phyloP scores from a whole-genome alignment of 2,113 vertebrate species.

The Corapipo altera region DNA sequence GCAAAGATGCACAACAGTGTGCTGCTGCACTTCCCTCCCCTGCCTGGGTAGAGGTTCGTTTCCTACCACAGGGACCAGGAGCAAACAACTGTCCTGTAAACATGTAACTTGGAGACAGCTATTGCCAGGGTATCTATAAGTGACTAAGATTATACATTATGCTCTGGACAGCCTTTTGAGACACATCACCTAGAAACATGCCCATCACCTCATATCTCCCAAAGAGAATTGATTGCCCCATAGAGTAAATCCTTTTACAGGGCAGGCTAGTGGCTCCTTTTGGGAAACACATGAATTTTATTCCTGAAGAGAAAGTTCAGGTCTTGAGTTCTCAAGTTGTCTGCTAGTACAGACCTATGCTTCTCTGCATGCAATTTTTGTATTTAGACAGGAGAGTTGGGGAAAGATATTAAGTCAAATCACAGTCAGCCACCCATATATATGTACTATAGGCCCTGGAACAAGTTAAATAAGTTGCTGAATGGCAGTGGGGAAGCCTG shows the following conservation, averaged over 20 bases:
- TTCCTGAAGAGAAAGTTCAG: neutral
- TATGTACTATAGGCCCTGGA: neutral
- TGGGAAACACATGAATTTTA: neutral
- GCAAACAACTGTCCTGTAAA: neutral
- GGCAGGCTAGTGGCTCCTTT: neutral
- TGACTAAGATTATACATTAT: fast-evolving
- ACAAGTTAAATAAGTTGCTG: neutral
- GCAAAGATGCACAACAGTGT: neutral
- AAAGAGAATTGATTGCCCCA: neutral
- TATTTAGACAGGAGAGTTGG: neutral
- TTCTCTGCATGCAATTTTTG: neutral
- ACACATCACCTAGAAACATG: neutral
- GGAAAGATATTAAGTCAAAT: neutral
- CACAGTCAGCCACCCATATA: neutral
- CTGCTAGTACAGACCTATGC: neutral
- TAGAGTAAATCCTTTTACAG: neutral
- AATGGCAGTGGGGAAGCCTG: neutral
- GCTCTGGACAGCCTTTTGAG: neutral
- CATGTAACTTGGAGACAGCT: neutral
- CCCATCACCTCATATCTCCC: neutral
- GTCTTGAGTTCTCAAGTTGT: neutral
- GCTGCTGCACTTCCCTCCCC: neutral
- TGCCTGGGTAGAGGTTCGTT: neutral
- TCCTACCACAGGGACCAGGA: neutral
- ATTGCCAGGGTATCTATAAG: neutral